Base-by-base conservation (phyloP, 2,888 invertebrate genomes). In the Arrhopalites spinosus region DNA sequence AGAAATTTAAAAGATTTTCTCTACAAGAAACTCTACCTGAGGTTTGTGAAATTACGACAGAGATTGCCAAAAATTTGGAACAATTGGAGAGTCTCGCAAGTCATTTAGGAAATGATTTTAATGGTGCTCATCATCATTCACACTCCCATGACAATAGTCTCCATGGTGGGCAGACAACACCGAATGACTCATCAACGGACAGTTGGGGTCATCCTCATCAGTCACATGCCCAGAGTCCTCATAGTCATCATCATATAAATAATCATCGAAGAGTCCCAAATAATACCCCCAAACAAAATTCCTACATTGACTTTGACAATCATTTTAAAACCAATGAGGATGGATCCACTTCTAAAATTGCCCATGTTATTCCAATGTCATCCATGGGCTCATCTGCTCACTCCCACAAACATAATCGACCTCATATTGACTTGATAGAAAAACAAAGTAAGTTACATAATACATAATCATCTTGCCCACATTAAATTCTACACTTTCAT, bases 371-470 rank as follows among this genome's bases (percentile, higher is more conserved):
- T 66, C 80, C 80, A 63, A 79, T 80, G 79, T 78, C 79, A 56
- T 76, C 27, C 77, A 17, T 66, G 70, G 25, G 69, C 53, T 47
- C 59, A 71, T 29, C 29, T 29, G 30, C n/a, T 29, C 25, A 59
- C 25, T 27, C 25, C 53, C 75, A 29, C 27, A 77, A 64, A 29
- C 77, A 79, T 25, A 79, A 76, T 67, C 76, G 78, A 53, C 56
- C 64, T 45, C 78, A 76, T 0, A 66, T 80, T 69, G 78, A 82
- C 67, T 77, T 83, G 79, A 76, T 77, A 43, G 80, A 81, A 56
- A 83, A 81, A 71, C 80, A 81, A 78, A 80, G 82, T 83, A 78
- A 78, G 77, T n/a, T n/a, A n/a, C n/a, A n/a, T n/a, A n/a, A n/a
- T n/a, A n/a, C n/a, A n/a, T n/a, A n/a, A n/a, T n/a, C n/a, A n/a